Evolutionary conservation across 2,113 vertebrate species (phyloP), one percentile per base, ranked within the genome.

Genomic region (Peromyscus leucopus): DNA sequence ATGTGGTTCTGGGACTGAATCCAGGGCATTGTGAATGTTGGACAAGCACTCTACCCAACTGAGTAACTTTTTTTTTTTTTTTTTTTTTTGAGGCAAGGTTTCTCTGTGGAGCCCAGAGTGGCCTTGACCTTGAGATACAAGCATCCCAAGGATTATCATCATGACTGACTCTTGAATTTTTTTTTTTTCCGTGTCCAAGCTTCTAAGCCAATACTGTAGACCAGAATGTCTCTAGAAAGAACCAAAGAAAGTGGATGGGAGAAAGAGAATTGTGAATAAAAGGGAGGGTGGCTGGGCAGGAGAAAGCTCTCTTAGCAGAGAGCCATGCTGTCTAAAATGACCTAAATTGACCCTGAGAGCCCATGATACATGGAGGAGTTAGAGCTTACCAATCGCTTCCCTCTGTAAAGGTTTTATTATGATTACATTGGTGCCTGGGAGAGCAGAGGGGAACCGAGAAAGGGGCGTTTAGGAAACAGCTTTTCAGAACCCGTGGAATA

Each of bases 401-500:
- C 90, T 39, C n/a, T 65, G 76, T 94, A 97, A 96, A 96, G 17
- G 17, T 28, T 65, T 63, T 24, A 78, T 88, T 97, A 72, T 10
- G 75, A 89, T 88, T 24, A 80, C 61, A 79, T 97, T 93, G 31
- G 33, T 59, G 9, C 5, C 1, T 48, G 26, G 88, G 46, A 98
- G 71, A 93, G 46, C 89, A 87, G 94, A 93, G 31, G 65, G 79
- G 96, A 96, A 94, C 42, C 31, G 42, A 12, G 28, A 93, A 92
- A 9, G 93, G 36, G 67, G 7, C 19, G 90, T 95, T 95, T 16
- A 57, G 36, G 48, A 90, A 82, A 92, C 89, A 88, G 89, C 94
- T 72, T 87, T 93, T 82, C 90, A 89, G 96, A 97, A 94, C 75
- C 80, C 46, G 8, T 89, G 75, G 88, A 97, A 96, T 85, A 96